Evolutionary conservation across 1,140 invertebrate species (phyloP).

Genomic region (Aradophagus sp.): DNA sequence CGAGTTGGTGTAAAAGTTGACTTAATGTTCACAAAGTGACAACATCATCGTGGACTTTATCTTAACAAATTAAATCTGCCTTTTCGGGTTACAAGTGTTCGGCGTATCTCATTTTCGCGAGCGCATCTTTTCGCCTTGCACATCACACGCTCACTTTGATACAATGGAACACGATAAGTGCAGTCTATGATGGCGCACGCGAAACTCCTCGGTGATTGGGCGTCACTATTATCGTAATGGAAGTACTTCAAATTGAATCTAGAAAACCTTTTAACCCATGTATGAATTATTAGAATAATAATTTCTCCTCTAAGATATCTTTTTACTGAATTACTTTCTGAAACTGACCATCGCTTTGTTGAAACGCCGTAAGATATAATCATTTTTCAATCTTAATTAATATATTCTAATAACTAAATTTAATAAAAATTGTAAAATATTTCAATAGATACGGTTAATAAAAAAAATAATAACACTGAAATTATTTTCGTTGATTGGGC

Average conservation of each 20-base stretch:
- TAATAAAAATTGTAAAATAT: too few relatives aligned
- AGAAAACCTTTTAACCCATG: slow-evolving; percentile 53
- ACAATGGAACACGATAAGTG: slow-evolving; percentile 55
- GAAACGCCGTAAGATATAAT: too few relatives aligned
- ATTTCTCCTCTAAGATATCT: too few relatives aligned
- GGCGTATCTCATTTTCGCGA: slow-evolving; percentile 25
- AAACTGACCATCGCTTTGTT: not conserved
- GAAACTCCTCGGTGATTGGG: slow-evolving; percentile 33
- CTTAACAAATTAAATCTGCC: slow-evolving; percentile 52
- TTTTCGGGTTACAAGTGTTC: slow-evolving; percentile 38
- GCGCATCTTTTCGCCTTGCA: slow-evolving; percentile 40
- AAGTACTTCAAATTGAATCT: slow-evolving; percentile 55
- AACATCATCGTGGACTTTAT: slow-evolving; percentile 32
- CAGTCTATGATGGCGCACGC: slow-evolving; percentile 34
- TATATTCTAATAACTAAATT: too few relatives aligned
- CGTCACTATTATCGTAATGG: slow-evolving; percentile 53
- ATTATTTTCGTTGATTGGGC: too few relatives aligned
- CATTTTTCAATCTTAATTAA: too few relatives aligned
- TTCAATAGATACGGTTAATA: too few relatives aligned
- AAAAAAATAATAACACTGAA: too few relatives aligned
- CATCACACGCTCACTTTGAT: slow-evolving; percentile 46
- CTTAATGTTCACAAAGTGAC: slow-evolving; percentile 23
- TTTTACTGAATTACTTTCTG: too few relatives aligned
- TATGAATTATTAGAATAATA: slow-evolving; percentile 42
- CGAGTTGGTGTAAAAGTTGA: slow-evolving; percentile 6